Conservation (phyloP, 37 sponge, comb jelly and placozoan genomes). For the Chondrosia reniformis region DNA sequence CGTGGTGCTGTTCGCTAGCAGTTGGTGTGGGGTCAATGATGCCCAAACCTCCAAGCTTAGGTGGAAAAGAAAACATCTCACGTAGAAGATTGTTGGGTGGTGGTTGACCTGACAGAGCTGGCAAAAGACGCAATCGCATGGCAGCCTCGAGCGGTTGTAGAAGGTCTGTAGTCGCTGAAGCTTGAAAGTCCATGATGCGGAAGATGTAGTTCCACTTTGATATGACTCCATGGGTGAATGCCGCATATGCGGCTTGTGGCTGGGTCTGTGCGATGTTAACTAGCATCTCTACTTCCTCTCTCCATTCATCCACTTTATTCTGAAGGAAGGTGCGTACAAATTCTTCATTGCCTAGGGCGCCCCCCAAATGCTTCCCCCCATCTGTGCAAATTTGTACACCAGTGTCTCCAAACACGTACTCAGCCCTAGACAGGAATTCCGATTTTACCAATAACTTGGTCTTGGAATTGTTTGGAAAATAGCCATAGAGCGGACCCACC, state of each 20-base stretch:
- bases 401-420: too few species aligned
- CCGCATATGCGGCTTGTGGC: neutral
- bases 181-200: neutral
- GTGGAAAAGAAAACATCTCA: too few species aligned
- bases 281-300: neutral
- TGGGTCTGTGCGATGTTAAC: slow-evolving; percentile 1
- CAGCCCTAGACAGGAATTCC: neutral
- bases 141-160: neutral
- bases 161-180: neutral
- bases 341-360: neutral
- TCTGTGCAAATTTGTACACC: neutral
- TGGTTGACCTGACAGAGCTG: too few species aligned
- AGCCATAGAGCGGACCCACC: too few species aligned
- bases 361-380: too few species aligned
- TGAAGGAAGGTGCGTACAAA: slow-evolving; percentile 3
- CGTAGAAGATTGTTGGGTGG: too few species aligned
- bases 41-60: too few species aligned
- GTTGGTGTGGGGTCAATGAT: too few species aligned
- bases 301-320: slow-evolving; percentile 4
- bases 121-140: neutral
- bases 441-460: neutral
- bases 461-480: too few species aligned
- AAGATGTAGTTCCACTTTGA: too few species aligned
- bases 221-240: neutral
- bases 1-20: too few species aligned